Evolutionary conservation across 2,888 invertebrate genomes (phyloP), one percentile per base, ranked within the genome.

Genomic region (Cheilosia grossa): DNA sequence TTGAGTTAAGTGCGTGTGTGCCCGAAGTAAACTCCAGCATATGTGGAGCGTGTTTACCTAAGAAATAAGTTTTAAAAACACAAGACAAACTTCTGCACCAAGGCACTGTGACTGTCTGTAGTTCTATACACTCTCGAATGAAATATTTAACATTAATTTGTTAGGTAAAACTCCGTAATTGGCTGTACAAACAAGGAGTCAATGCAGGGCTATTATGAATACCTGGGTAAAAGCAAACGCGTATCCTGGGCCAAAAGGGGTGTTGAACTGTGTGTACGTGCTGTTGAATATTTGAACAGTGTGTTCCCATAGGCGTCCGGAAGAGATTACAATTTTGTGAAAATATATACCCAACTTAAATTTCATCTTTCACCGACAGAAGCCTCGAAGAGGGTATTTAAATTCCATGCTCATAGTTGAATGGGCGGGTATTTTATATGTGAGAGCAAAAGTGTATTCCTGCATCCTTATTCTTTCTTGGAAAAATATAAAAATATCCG

Each of bases 181-280:
- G 27, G 7, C 33, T 63, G 6, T 17, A 49, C 51, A 21, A 33
- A 63, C 47, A 30, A 47, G 19, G 17, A 63, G 63, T 5, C 4
- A 47, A 19, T 3, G 30, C 13, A 27, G 17, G 47, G 33, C n/a
- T 49, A 10, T 15, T 3, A 9, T 10, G 15, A 5, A 44, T 30
- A 17, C 13, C n/a, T 61, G 61, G 61, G 30, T 24, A 37, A 37
- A 19, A 15, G 13, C 9, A 13, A 51, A 27, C 58, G 66, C 70
- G 47, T 59, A 73, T 61, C 40, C 44, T 21, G 30, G 47, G 40
- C 42, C 72, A 61, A 72, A 67, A 72, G 63, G 61, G 56, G 75
- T 75, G 75, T 67, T 69, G 56, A 81, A 63, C 75, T 81, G 74
- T 69, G 42, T 56, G 67, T 74, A 80, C 80, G 81, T 75, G 67